Evolutionary conservation across 2,888 invertebrate species (phyloP).

Genomic region (Acronicta leporina): DNA sequence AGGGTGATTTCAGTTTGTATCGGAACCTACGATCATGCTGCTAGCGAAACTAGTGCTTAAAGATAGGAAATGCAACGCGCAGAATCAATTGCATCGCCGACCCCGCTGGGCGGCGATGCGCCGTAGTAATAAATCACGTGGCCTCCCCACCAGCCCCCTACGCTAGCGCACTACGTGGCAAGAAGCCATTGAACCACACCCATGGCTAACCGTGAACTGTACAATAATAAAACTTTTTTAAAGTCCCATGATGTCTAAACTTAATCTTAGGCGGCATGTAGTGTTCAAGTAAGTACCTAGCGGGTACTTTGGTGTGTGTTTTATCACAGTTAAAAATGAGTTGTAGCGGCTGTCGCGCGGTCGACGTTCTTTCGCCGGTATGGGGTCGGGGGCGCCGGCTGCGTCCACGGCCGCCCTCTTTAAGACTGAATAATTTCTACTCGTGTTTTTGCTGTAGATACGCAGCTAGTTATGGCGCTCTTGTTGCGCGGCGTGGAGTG

Average conservation of each 20-base stretch:
- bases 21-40: slow-evolving; percentile 9
- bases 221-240: slow-evolving; percentile 23
- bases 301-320: slow-evolving; percentile 56
- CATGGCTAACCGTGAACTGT: slow-evolving; percentile 53
- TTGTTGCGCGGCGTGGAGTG: slow-evolving; percentile 68
- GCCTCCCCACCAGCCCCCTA: slow-evolving; percentile 50
- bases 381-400: slow-evolving; percentile 73
- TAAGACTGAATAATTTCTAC: slow-evolving; percentile 71
- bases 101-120: slow-evolving; percentile 51
- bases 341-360: slow-evolving; percentile 46
- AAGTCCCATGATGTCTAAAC: not conserved
- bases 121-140: slow-evolving; percentile 68
- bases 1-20: slow-evolving; percentile 42
- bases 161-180: slow-evolving; percentile 58
- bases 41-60: slow-evolving; percentile 45
- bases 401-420: slow-evolving; percentile 78
- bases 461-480: slow-evolving; percentile 68
- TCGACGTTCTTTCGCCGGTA: slow-evolving; percentile 50
- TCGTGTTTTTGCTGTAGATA: slow-evolving; percentile 67
- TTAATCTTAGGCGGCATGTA: slow-evolving; percentile 11
- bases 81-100: slow-evolving; percentile 66
- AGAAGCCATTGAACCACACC: slow-evolving; percentile 74
- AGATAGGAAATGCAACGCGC: slow-evolving; percentile 65
- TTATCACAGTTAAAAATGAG: slow-evolving; percentile 57
- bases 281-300: slow-evolving; percentile 44